Conservation (phyloP, 2,888 invertebrate genomes). For the Digitonthophagus gazella region DNA sequence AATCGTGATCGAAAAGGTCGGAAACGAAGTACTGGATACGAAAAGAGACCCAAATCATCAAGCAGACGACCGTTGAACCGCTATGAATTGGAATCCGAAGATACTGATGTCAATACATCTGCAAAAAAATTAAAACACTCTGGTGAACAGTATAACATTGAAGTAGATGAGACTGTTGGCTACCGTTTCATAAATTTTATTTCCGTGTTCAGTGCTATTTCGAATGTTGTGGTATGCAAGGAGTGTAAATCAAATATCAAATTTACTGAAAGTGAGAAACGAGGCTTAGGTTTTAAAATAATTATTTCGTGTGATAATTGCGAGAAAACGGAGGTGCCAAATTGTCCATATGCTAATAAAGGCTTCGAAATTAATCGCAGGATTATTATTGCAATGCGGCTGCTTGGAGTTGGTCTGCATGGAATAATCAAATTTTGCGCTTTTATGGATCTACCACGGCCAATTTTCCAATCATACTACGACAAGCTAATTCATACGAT, state of each 20-base stretch:
- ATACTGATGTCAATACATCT: conserved; percentile 27
- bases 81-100: conserved; percentile 23
- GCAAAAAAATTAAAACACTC: conserved; percentile 29
- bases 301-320: too few relatives aligned
- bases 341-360: conserved; percentile 29
- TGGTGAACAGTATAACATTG: conserved; percentile 26
- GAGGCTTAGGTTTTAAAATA: conserved; percentile 32
- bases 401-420: conserved; percentile 32
- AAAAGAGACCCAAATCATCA: conserved; percentile 4
- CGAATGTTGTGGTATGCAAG: conserved; percentile 32
- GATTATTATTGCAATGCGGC: conserved; percentile 32
- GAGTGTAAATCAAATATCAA: conserved; percentile 31
- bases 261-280: conserved; percentile 31
- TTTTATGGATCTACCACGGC: conserved; percentile 33
- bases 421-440: conserved; percentile 33
- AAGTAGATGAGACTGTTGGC: conserved; percentile 29
- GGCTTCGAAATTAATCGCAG: conserved; percentile 33
- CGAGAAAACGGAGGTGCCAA: conserved; percentile 29
- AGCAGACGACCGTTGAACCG: conserved; percentile 26
- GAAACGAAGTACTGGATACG: conserved; percentile 3
- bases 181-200: conserved; percentile 32
- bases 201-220: conserved; percentile 30
- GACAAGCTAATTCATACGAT: conserved; percentile 20
- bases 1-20: neutral
- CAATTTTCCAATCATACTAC: conserved; percentile 32